Conservation (phyloP, 2,888 invertebrate genomes). For the Idaea aversata region DNA sequence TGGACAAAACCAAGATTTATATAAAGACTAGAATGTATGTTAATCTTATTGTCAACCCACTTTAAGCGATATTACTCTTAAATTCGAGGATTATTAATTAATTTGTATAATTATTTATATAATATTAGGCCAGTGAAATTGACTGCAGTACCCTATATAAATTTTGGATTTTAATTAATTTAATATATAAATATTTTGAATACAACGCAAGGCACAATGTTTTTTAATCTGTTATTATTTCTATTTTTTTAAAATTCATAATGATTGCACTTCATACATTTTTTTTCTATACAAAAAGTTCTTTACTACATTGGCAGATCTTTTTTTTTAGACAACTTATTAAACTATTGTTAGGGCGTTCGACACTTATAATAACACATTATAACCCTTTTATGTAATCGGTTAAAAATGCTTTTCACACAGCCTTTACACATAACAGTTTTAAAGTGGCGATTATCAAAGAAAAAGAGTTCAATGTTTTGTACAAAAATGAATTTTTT, state of each 20-base stretch:
- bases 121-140: slow-evolving; percentile 72
- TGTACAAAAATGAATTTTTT: slow-evolving; percentile 57
- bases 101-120: slow-evolving; percentile 59
- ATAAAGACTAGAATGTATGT: slow-evolving; percentile 68
- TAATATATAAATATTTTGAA: slow-evolving; percentile 54
- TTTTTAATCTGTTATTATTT: slow-evolving; percentile 50
- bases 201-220: slow-evolving; percentile 76
- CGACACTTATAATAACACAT: slow-evolving; percentile 38
- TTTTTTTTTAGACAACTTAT: slow-evolving; percentile 52
- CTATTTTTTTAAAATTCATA: slow-evolving; percentile 45
- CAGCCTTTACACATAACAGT: slow-evolving; percentile 59
- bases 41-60: slow-evolving; percentile 74
- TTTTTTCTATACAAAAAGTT: slow-evolving; percentile 33
- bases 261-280: slow-evolving; percentile 51
- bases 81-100: slow-evolving; percentile 68
- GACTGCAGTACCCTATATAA: slow-evolving; percentile 69
- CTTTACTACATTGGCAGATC: slow-evolving; percentile 65
- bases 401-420: slow-evolving; percentile 71
- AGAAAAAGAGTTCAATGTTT: slow-evolving; percentile 25
- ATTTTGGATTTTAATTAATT: slow-evolving; percentile 49
- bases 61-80: slow-evolving; percentile 64
- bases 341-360: slow-evolving; percentile 34
- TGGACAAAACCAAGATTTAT: slow-evolving; percentile 60
- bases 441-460: slow-evolving; percentile 42
- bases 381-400: slow-evolving; percentile 33